Conservation (phyloP, 30 jellyfish, hydroid and myxozoan genomes). For the Calvadosia cruxmelitensis region DNA sequence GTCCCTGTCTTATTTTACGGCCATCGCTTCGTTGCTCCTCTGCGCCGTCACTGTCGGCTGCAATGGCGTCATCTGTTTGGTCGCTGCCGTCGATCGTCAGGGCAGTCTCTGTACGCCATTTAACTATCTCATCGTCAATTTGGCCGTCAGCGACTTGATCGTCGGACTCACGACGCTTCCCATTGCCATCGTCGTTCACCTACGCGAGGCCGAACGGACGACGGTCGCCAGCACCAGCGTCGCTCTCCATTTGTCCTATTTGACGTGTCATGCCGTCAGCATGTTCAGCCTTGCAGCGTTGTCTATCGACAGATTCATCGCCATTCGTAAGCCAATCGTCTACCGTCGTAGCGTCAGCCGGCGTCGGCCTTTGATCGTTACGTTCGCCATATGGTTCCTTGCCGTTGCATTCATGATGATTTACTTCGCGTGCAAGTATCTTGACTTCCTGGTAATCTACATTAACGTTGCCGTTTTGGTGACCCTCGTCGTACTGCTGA, state of each 20-base stretch:
- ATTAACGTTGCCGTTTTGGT: constrained; percentile 46
- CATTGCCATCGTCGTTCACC: constrained; percentile 14
- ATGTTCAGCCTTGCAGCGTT: constrained; percentile 31
- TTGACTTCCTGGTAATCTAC: constrained; percentile 28
- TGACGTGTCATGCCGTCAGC: constrained; percentile 40
- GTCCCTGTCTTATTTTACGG: constrained; percentile 23
- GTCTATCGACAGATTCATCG: constrained; percentile 47
- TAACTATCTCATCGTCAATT: constrained; percentile 40
- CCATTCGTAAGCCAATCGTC: constrained; percentile 34
- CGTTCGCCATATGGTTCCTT: constrained; percentile 27
- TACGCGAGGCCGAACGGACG: constrained; percentile 3
- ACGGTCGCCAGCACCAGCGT: constrained; percentile 9
- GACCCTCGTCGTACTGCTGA: constrained; percentile 30
- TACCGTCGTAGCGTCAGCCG: constrained; percentile 31
- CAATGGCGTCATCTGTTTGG: constrained; percentile 38
- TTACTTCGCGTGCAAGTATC: constrained; percentile 33
- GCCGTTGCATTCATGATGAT: constrained; percentile 26
- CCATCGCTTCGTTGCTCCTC: constrained; percentile 10
- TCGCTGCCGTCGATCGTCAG: constrained; percentile 24
- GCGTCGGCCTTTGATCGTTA: constrained; percentile 18
- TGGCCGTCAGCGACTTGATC: constrained; percentile 52
- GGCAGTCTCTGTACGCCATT: constrained; percentile 47
- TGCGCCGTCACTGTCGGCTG: constrained; percentile 27
- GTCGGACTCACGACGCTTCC: constrained; percentile 50
- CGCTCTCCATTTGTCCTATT: constrained; percentile 28